Base-by-base conservation (phyloP, 2,888 invertebrate genomes). In the Eledona agricola region DNA sequence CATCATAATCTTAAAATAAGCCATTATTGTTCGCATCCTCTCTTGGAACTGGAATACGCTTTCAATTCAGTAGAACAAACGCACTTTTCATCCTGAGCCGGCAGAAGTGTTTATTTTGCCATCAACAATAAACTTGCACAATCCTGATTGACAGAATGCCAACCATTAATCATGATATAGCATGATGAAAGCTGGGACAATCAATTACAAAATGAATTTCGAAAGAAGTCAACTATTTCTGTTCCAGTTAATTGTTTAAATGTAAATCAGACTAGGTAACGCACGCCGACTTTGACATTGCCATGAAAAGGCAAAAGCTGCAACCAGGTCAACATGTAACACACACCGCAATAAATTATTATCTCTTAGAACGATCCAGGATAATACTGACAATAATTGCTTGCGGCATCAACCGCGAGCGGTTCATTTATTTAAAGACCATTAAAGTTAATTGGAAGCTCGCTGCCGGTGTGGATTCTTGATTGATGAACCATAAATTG, bases 381-480 rank as follows among this genome's bases (percentile, higher is more conserved):
- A 4, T 1, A 19, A 19, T 10, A 20, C 6, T 34, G 12, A 34
- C 12, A 26, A 10, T 34, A 34, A 34, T 34, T 34, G 20, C 34
- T 34, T 32, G 25, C 38, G 38, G 38, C 38, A 38, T 23, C 13
- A 13, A 31, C 31, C 37, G 11, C 15, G 25, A 31, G 31, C 43
- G 11, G 31, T 31, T 43, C 29, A 43, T 43, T 43, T 43, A 43
- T 43, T 43, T 31, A 22, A 32, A 32, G 20, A 31, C 23, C 43
- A 42, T 42, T 42, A 31, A 19, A 20, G 34, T 22, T 46, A 46
- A 46, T 35, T 46, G 46, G 46, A 32, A 20, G 38, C 22, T 19
- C 20, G 34, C 34, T 17, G 9, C 26, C 20, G 17, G 22, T 15
- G 23, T 6, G 23, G 23, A 22, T 42, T 11, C 9, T 31, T 42